Evolutionary conservation across 2,113 vertebrate genomes (phyloP).

Genomic region (Sebastes fasciatus): DNA sequence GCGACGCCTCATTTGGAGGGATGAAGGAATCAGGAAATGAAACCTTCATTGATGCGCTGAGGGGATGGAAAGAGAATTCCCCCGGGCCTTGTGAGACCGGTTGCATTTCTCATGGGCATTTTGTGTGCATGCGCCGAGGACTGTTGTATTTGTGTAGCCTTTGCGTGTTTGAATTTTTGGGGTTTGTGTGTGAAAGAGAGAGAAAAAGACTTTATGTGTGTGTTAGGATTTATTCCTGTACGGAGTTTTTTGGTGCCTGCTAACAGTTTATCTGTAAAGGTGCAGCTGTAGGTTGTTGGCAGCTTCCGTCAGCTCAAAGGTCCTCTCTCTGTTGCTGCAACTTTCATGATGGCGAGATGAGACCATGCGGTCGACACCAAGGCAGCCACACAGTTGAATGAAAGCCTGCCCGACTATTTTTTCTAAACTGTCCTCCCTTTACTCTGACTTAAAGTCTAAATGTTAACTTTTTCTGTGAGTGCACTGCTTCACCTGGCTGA

Average conservation of each 20-base stretch:
- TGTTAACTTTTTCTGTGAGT: conserved; percentile 19
- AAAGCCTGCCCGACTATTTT: conserved; percentile 22
- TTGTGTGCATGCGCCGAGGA: conserved; percentile 39
- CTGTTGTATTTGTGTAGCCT: conserved; percentile 44
- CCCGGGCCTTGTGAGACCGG: conserved; percentile 46
- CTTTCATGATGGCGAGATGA: conserved; percentile 69
- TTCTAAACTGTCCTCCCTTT: conserved; percentile 3
- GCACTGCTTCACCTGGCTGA: conserved; percentile 31
- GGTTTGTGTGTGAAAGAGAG: neutral
- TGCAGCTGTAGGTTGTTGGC: conserved; percentile 70
- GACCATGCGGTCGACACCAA: conserved; percentile 39
- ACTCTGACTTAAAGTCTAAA: conserved; percentile 35
- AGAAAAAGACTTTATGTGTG: conserved; percentile 21
- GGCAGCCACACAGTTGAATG: conserved; percentile 33
- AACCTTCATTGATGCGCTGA: conserved; percentile 80
- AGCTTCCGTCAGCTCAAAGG: conserved; percentile 61
- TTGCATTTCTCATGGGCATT: conserved; percentile 61
- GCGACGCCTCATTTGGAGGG: conserved; percentile 81
- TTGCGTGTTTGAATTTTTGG: conserved; percentile 39
- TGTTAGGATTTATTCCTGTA: conserved; percentile 29
- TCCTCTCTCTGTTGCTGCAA: conserved; percentile 40
- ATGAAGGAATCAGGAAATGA: conserved; percentile 83
- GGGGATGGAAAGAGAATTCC: conserved; percentile 75
- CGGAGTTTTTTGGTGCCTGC: conserved; percentile 33
- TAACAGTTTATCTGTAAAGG: conserved; percentile 79